Evolutionary conservation across 2,888 invertebrate genomes (phyloP).

Genomic region (Andrena camellia): DNA sequence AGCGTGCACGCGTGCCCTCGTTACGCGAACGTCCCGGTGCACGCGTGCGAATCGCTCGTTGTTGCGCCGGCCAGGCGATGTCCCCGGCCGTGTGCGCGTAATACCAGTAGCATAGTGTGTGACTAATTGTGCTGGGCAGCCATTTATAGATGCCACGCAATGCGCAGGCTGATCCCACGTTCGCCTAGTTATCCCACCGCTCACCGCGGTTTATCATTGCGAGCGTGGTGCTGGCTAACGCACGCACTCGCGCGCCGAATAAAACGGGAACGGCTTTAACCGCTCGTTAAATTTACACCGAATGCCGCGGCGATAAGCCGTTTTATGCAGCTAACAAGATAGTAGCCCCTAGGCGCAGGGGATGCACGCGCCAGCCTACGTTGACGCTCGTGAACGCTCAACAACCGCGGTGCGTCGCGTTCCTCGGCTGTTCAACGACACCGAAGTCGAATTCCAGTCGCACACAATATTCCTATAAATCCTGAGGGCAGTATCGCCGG

Average conservation of each 20-base stretch:
- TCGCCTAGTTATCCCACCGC: slow-evolving; percentile 64
- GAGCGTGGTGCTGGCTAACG: slow-evolving; percentile 17
- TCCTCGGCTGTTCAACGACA: slow-evolving; percentile 6
- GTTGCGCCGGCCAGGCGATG: slow-evolving; percentile 37
- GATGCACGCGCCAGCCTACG: neutral
- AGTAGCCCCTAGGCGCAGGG: neutral
- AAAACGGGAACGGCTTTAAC: slow-evolving; percentile 42
- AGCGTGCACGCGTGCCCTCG: slow-evolving; percentile 17
- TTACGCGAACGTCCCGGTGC: slow-evolving; percentile 20
- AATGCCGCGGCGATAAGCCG: slow-evolving; percentile 40
- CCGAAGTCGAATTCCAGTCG: slow-evolving; percentile 30
- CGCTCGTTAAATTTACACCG: slow-evolving; percentile 43
- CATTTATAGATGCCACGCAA: slow-evolving; percentile 68
- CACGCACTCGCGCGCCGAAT: slow-evolving; percentile 24
- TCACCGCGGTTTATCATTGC: slow-evolving; percentile 60
- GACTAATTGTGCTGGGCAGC: slow-evolving; percentile 69
- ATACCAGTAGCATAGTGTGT: slow-evolving; percentile 71
- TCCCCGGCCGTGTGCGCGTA: slow-evolving; percentile 39
- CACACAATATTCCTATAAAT: slow-evolving; percentile 46
- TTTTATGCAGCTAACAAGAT: slow-evolving; percentile 46
- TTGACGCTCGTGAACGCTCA: slow-evolving; percentile 9
- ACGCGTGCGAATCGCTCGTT: slow-evolving; percentile 31
- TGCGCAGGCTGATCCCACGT: slow-evolving; percentile 61
- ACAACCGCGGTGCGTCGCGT: slow-evolving; percentile 2
- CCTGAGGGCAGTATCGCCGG: neutral